Evolutionary conservation across 2,797 vertebrate species (phyloP).

Genomic region (Falco cherrug): DNA sequence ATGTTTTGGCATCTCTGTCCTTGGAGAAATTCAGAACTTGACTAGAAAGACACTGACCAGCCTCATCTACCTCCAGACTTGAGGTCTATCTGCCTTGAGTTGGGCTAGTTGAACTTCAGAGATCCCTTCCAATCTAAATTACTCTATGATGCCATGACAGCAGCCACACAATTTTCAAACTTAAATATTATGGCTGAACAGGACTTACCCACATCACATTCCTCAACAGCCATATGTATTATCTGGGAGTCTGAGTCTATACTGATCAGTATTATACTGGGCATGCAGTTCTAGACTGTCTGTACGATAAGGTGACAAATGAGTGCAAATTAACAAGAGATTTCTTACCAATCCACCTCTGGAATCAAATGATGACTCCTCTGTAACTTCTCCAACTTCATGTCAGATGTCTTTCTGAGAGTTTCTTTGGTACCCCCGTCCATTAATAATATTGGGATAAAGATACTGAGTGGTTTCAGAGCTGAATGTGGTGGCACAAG

Average conservation of each 20-base stretch:
- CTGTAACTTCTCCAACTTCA: background rate
- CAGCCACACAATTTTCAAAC: background rate
- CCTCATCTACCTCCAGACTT: background rate
- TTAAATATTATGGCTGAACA: background rate
- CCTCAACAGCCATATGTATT: background rate
- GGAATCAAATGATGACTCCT: background rate
- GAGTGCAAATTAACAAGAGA: background rate
- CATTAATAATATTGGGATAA: background rate
- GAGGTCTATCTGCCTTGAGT: background rate
- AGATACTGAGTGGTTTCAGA: background rate
- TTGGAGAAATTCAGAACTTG: background rate
- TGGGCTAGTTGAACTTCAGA: background rate
- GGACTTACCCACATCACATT: background rate
- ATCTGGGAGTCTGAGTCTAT: background rate
- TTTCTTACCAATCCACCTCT: background rate
- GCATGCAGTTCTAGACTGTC: background rate
- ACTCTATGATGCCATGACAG: background rate
- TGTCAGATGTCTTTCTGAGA: background rate
- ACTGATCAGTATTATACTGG: background rate
- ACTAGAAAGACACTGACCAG: background rate
- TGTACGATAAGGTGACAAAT: background rate
- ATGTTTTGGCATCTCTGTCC: background rate
- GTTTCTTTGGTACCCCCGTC: background rate
- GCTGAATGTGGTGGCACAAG: background rate
- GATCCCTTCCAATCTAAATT: background rate